Conservation (phyloP, 2,113 vertebrate species). For the Falco punctatus region DNA sequence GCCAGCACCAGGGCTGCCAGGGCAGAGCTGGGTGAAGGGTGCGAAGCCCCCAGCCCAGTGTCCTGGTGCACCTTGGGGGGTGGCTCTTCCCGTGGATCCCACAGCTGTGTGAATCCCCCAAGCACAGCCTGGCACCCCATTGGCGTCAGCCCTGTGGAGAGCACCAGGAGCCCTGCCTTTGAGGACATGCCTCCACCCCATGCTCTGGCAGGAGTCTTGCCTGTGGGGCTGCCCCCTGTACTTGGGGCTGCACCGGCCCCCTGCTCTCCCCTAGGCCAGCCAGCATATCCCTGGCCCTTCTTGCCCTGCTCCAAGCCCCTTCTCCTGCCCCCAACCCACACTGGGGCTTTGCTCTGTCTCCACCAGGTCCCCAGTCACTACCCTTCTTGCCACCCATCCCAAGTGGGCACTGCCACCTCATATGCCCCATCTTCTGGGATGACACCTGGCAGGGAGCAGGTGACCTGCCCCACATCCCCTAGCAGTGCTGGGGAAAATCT, state of each 20-base stretch:
- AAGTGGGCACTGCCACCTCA: background rate
- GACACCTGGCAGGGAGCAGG: background rate
- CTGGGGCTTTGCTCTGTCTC: background rate
- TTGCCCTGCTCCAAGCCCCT: background rate
- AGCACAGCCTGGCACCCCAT: background rate
- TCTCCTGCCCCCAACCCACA: background rate
- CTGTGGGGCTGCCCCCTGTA: background rate
- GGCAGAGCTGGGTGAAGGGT: background rate
- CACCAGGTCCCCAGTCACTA: background rate
- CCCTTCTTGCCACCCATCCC: background rate
- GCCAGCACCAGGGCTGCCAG: background rate
- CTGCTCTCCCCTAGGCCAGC: background rate
- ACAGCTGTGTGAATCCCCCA: rapidly evolving
- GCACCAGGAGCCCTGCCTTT: background rate
- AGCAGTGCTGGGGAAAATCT: background rate
- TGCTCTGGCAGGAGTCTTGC: background rate
- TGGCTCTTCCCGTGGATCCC: background rate
- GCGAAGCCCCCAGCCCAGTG: rapidly evolving
- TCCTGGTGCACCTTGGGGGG: too few relatives aligned
- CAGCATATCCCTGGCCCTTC: background rate
- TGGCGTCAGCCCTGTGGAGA: rapidly evolving
- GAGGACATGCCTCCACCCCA: background rate
- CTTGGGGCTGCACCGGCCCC: background rate
- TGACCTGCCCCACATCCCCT: too few relatives aligned
- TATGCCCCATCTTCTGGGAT: background rate